These are phyloP conservation scores for Machaerirhynchus nigripectus DNA, from an alignment of 2,113 vertebrate species.

Conservation along the genomic window DNA sequence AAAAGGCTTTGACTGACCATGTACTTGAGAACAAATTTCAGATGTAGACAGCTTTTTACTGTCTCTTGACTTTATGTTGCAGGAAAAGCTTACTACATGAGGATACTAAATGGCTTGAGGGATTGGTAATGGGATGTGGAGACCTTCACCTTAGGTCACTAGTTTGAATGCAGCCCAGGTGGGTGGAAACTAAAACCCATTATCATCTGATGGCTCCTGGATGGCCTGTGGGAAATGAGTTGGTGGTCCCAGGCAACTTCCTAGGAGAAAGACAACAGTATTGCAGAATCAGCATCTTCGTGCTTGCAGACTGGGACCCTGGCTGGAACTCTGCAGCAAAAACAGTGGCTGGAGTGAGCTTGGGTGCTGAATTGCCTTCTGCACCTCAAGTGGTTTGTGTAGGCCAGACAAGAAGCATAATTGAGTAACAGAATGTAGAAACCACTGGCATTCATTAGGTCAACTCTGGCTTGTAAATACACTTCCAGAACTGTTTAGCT, in stretches of 20 bases:
- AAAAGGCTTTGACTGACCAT: background rate
- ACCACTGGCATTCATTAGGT: background rate
- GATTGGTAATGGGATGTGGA: conserved; percentile 52
- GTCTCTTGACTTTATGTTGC: background rate
- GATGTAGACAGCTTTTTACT: background rate
- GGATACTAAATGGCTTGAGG: conserved; percentile 15
- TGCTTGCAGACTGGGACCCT: background rate
- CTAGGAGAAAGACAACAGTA: background rate
- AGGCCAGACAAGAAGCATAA: background rate
- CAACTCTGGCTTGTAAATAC: background rate
- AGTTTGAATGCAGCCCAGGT: conserved; percentile 53
- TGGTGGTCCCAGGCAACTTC: conserved; percentile 19
- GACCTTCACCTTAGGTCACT: conserved; percentile 67
- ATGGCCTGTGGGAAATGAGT: conserved; percentile 57
- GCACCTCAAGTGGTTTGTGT: background rate
- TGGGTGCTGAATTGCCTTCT: background rate
- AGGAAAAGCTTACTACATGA: background rate
- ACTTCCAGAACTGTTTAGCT: background rate
- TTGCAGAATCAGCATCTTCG: background rate
- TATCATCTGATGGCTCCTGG: conserved; percentile 40
- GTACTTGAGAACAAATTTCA: conserved; percentile 22
- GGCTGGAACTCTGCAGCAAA: background rate
- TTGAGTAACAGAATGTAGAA: background rate
- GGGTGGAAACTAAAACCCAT: conserved; percentile 59
- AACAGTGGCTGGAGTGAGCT: background rate